Evolutionary conservation across 2,797 vertebrate species (phyloP), one percentile per base, ranked within the genome.

Genomic region (Enteromius radiatus): DNA sequence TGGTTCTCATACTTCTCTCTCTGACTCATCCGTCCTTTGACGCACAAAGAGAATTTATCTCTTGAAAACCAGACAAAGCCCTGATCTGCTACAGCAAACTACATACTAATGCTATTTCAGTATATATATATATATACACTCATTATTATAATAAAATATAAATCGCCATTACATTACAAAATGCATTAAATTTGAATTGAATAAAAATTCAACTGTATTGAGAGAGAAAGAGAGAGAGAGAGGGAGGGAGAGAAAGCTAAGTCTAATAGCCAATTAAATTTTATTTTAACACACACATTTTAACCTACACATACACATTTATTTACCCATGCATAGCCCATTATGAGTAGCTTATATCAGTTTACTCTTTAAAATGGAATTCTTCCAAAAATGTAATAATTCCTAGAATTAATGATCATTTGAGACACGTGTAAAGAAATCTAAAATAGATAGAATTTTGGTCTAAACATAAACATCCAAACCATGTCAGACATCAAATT

Each of bases 1-100:
- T 83, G 36, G 11, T 79, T 81, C 19, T 68, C 70, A 85, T 73
- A 71, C 84, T 86, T 89, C 87, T 88, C 64, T 78, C 78, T 91
- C 90, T 95, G 94, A 95, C 91, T 95, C 94, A 94, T 93, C 86
- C 77, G 85, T 86, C 88, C 88, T 84, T 88, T 94, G 91, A 93
- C 92, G 89, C 90, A 93, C 86, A 67, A 83, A 82, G 69, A 82
- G 63, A 86, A 80, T 87, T 52, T 68, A 65, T 74, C 75, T 52
- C 14, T 64, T 26, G 45, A 23, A 81, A 81, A 81, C n/a, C 43
- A 38, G 12, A 71, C 69, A 14, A 63, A 71, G 64, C 12, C 26
- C 12, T 14, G 8, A 76, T 77, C 43, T 65, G 49, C 12, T 74
- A 1, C 31, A 28, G 43, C n/a, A 69, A 41, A 36, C 43, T 10